Base-by-base conservation (phyloP, 2,797 vertebrate genomes). In the Agapornis canus region DNA sequence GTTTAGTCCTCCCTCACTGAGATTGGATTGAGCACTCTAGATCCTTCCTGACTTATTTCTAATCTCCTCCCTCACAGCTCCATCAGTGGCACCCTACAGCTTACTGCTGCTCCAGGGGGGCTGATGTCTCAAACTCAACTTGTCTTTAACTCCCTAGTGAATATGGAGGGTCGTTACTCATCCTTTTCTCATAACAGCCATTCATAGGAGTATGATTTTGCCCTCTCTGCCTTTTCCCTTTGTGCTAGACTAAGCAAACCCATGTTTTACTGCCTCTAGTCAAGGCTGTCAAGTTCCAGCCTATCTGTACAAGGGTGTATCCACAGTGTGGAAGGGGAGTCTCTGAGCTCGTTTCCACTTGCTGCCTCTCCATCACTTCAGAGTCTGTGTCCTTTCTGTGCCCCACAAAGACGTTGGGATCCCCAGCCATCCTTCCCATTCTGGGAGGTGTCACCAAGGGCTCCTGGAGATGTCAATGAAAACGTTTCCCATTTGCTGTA, bases 301-400 rank as follows among this genome's bases (percentile, higher is more conserved):
- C 59, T 31, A 37, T 39, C 23, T 57, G 32, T 51, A 43, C 6
- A 6, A 10, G 11, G 16, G 2, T 77, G 18, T 32, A 39, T 6
- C 20, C 45, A 18, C 49, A 78, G 9, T 0, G 0, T n/a, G 20
- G 19, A 5, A 10, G 1, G 15, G 17, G 11, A 43, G 27, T 47
- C 8, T 83, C 14, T 6, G 37, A 83, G 5, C 23, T 60, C 47
- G 19, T 13, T 91, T 84, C 39, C 11, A 15, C 16, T 45, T 64
- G 16, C 6, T 18, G 5, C 12, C 2, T 68, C 37, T 60, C 48
- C 29, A 9, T 48, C 25, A 6, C 65, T 48, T 5, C 22, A 71
- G 27, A 92, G 8, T 16, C 49, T 42, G 16, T 39, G 29, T 48
- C 40, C 6, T 61, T 86, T n/a, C 45, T 60, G 13, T 35, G 27